Evolutionary conservation across 2,797 vertebrate species (phyloP), one percentile per base, ranked within the genome.

Genomic region (Meda fulgida): DNA sequence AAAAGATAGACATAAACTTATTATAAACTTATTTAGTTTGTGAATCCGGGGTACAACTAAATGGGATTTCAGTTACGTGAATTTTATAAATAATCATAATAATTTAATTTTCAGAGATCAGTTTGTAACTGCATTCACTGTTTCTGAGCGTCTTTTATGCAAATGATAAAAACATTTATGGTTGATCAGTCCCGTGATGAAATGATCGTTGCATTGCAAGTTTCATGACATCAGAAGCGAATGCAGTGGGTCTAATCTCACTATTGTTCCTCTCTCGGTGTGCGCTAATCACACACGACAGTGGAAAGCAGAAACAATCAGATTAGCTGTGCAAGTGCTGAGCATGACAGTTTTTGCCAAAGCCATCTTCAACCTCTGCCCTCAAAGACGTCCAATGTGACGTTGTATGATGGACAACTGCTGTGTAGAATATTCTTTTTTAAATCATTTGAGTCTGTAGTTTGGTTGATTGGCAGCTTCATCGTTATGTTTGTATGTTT

Each of bases 261-360:
- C 36, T 69, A 16, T 51, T 43, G 40, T 81, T 55, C 51, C 40
- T 7, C 92, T 92, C 85, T 84, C 43, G 46, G 34, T 23, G 58
- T 7, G 16, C 18, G 18, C 75, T 96, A 97, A 97, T 96, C 96
- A 92, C 91, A 90, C 87, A 55, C 94, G 95, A 95, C 95, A 86
- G 91, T 88, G 88, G 91, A 93, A 92, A 91, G 93, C 89, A 92
- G 91, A 93, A 92, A 90, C 91, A 92, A 95, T 94, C 91, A 93
- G 96, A 97, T 97, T 96, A 97, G 76, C 89, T 4, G 72, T 91
- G 91, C 94, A 96, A 95, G 94, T 78, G 93, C 94, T 93, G 93
- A 94, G 73, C 60, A 78, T 85, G 81, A 87, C 86, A 89, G 91
- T 90, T 92, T 89, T 88, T 73, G 1, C 18, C 60, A 85, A 89